phyloP scores from a whole-genome alignment of 2,113 vertebrate species.

The Reinhardtius hippoglossoides region DNA sequence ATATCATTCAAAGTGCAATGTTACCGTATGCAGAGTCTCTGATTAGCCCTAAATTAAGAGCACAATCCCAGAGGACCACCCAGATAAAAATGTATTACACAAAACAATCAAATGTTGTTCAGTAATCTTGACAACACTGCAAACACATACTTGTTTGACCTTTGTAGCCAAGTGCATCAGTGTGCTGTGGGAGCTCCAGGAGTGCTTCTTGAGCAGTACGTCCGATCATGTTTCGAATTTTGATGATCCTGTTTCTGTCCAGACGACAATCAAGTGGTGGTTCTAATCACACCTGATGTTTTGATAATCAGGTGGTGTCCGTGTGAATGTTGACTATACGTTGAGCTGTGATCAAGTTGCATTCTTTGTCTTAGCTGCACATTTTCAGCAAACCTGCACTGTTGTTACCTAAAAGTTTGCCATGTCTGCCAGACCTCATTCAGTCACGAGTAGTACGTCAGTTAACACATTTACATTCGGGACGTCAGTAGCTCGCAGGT shows the following conservation, averaged over 20 bases:
- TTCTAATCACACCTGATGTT: neutral
- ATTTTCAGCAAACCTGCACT: neutral
- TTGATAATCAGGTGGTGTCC: slow-evolving; percentile 2
- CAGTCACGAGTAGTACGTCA: neutral
- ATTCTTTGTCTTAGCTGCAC: neutral
- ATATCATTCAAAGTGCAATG: neutral
- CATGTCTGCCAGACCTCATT: neutral
- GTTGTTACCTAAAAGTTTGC: neutral
- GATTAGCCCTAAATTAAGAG: neutral
- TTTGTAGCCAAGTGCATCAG: neutral
- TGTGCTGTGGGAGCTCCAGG: no score
- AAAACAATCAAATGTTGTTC: neutral
- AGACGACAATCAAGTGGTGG: neutral
- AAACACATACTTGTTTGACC: neutral
- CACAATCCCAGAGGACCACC: neutral
- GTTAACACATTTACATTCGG: neutral
- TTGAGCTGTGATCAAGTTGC: neutral
- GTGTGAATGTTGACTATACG: neutral
- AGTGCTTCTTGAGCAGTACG: neutral
- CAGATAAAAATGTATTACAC: neutral
- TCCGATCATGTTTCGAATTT: neutral
- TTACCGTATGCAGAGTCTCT: neutral
- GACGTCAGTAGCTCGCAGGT: no score
- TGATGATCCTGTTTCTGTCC: neutral
- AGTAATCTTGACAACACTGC: neutral